phyloP scores from a whole-genome alignment of 2,888 invertebrate genomes.

The Philhelius pedissequus region DNA sequence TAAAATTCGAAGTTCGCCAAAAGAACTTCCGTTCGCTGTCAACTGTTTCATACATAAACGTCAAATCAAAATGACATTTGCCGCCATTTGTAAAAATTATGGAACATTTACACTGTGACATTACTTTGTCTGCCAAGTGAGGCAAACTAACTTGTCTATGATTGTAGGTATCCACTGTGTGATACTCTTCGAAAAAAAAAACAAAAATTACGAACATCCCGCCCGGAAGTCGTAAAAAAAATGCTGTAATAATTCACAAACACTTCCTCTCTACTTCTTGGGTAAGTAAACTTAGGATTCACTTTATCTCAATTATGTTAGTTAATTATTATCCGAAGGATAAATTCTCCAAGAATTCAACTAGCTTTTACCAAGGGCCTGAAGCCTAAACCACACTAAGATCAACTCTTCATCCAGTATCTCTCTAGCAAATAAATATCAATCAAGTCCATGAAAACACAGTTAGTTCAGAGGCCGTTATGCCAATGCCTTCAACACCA shows the following conservation, averaged over 20 bases:
- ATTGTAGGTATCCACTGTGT: too few species aligned
- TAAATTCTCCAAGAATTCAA: background rate
- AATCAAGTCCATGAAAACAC: conserved; percentile 1
- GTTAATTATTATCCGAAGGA: background rate
- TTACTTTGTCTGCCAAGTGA: too few species aligned
- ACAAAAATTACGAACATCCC: background rate
- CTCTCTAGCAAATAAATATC: conserved; percentile 16
- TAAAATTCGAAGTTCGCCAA: too few species aligned
- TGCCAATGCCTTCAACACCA: conserved; percentile 12
- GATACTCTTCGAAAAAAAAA: background rate
- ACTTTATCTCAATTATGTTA: conserved; percentile 9
- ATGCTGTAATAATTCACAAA: background rate
- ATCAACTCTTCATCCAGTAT: background rate
- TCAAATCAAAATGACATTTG: too few species aligned
- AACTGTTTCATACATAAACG: too few species aligned
- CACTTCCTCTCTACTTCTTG: too few species aligned
- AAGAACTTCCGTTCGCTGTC: too few species aligned
- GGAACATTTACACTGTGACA: too few species aligned
- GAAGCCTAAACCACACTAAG: background rate
- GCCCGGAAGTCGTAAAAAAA: background rate
- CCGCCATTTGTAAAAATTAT: too few species aligned
- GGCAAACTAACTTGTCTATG: too few species aligned
- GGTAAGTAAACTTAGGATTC: background rate
- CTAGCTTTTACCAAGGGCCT: background rate
- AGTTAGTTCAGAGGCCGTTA: conserved; percentile 5